These are phyloP conservation scores for Argyra leucocephala DNA, from an alignment of 2,888 invertebrate species.

Conservation along the genomic window DNA sequence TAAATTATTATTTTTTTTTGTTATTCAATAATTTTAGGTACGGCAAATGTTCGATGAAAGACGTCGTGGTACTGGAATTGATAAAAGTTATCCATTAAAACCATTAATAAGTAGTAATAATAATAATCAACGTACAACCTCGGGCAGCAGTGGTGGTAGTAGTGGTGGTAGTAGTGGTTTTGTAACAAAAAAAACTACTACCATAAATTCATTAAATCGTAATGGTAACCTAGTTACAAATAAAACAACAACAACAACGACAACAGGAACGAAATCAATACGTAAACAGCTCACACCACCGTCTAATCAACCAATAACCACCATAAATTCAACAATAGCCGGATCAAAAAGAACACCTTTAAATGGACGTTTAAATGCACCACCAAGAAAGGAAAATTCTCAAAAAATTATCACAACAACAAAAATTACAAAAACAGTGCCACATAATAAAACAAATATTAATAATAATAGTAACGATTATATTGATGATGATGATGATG, in stretches of 20 bases:
- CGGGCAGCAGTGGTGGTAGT: background rate
- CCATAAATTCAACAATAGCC: constrained; percentile 10
- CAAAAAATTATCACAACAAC: background rate
- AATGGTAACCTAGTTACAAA: constrained; percentile 16
- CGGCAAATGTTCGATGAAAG: constrained; percentile 81
- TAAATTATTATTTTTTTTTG: background rate
- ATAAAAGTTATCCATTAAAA: constrained; percentile 72
- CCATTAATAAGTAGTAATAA: constrained; percentile 50
- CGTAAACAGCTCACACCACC: constrained; percentile 11
- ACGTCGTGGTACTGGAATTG: constrained; percentile 63
- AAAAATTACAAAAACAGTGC: background rate
- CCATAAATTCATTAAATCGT: constrained; percentile 21
- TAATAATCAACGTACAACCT: constrained; percentile 14
- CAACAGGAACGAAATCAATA: constrained; percentile 15
- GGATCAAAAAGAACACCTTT: background rate
- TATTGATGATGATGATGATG: background rate
- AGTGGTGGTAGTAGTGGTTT: constrained; percentile 11
- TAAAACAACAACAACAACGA: constrained; percentile 17
- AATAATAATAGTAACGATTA: background rate
- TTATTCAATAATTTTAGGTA: constrained; percentile 45
- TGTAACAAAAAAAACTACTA: constrained; percentile 13
- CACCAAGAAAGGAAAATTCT: background rate
- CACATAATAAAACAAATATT: background rate
- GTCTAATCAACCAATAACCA: constrained; percentile 14
- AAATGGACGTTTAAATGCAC: constrained; percentile 12